phyloP scores from a whole-genome alignment of 2,888 invertebrate species.

The Dynastes maya region DNA sequence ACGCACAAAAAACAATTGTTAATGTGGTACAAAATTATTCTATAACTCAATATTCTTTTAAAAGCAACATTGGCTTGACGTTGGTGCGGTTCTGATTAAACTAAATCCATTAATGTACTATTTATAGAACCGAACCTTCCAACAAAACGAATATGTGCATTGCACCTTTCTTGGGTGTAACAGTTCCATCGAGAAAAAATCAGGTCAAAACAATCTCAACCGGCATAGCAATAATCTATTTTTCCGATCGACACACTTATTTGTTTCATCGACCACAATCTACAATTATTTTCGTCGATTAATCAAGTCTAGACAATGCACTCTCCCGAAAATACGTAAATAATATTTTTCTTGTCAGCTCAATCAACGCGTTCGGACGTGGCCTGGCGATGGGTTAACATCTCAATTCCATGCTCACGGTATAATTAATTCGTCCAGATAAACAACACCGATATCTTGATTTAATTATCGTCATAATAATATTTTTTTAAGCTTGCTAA shows the following conservation, averaged over 20 bases:
- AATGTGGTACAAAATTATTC: no score
- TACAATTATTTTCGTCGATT: not conserved
- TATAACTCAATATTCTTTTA: no score
- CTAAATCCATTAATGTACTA: no score
- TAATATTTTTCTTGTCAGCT: conserved; percentile 23
- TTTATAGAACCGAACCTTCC: no score
- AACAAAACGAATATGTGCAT: no score
- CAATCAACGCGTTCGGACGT: not conserved
- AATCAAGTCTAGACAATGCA: conserved; percentile 5
- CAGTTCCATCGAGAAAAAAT: no score
- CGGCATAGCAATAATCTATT: not conserved
- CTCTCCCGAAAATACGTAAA: not conserved
- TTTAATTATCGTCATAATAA: conserved; percentile 20
- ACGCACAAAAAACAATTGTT: no score
- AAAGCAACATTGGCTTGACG: no score
- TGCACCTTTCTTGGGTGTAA: no score
- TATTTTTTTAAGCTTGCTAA: not conserved
- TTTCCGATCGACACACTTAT: not conserved
- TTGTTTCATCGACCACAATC: not conserved
- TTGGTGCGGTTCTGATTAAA: no score
- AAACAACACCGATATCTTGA: conserved; percentile 23
- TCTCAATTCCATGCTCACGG: not conserved
- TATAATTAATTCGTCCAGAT: conserved; percentile 12
- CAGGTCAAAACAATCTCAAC: no score
- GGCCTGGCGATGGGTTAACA: not conserved